phyloP scores from a whole-genome alignment of 2,888 invertebrate genomes.

The Bembecia ichneumoniformis region DNA sequence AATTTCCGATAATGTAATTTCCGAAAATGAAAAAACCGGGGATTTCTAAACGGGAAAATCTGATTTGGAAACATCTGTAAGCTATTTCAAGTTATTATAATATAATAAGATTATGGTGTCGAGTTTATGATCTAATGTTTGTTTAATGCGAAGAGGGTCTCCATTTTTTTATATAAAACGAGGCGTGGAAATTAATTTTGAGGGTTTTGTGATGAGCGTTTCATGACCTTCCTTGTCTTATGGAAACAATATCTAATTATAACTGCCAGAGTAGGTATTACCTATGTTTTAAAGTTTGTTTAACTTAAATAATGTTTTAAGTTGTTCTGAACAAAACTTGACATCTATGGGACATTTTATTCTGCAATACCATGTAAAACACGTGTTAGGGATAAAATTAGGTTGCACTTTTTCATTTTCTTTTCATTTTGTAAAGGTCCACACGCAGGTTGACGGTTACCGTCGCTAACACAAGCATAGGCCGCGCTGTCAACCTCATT shows the following conservation, averaged over 20 bases:
- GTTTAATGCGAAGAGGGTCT: constrained; percentile 42
- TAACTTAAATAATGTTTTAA: no score
- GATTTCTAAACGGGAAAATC: constrained; percentile 37
- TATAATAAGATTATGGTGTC: constrained; percentile 64
- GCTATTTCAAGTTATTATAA: constrained; percentile 62
- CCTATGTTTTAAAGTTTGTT: no score
- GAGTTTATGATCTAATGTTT: constrained; percentile 58
- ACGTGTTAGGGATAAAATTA: no score
- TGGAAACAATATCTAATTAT: background rate
- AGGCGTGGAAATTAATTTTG: constrained; percentile 26
- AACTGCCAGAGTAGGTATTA: no score
- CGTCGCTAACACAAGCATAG: no score
- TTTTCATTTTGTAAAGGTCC: no score
- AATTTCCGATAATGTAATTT: constrained; percentile 66
- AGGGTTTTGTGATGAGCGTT: background rate
- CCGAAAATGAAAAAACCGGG: constrained; percentile 62
- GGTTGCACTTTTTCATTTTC: no score
- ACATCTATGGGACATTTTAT: no score
- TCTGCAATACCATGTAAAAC: no score
- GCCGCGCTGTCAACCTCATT: no score
- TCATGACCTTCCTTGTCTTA: background rate
- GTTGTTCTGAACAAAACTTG: no score
- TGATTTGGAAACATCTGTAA: constrained; percentile 66
- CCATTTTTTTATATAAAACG: constrained; percentile 27
- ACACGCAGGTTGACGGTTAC: no score